phyloP scores from a whole-genome alignment of 2,113 vertebrate species.

The Cichladusa arquata region DNA sequence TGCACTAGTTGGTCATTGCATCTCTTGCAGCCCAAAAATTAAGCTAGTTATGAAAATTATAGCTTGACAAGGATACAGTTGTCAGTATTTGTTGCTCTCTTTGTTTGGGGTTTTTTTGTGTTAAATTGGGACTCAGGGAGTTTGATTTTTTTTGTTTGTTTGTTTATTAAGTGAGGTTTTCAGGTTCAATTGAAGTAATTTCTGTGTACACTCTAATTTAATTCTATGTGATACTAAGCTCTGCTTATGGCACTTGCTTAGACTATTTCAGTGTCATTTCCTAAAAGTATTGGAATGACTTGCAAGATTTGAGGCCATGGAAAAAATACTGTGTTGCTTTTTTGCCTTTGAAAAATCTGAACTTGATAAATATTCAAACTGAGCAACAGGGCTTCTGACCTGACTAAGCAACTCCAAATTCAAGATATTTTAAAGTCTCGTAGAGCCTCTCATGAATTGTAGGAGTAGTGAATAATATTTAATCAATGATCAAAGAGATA shows the following conservation, averaged over 20 bases:
- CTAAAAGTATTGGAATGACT: neutral
- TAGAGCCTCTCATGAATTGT: neutral
- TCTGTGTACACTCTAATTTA: neutral
- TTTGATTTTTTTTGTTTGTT: neutral
- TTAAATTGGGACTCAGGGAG: neutral
- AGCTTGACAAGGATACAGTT: neutral
- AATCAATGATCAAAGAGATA: constrained; percentile 38
- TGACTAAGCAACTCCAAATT: neutral
- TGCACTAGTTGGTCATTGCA: neutral
- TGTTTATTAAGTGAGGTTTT: neutral
- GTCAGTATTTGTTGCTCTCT: neutral
- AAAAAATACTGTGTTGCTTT: neutral
- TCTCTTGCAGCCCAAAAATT: neutral
- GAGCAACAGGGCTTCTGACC: neutral
- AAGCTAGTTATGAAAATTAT: neutral
- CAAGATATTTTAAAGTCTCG: neutral
- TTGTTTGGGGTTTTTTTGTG: neutral
- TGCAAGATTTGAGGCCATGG: neutral
- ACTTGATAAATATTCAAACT: neutral
- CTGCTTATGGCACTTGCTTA: neutral
- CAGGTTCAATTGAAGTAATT: neutral
- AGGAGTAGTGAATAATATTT: constrained; percentile 25
- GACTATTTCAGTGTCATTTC: neutral
- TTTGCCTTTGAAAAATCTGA: neutral
- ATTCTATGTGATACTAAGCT: neutral